Conservation (phyloP, 2,797 vertebrate species). For the Sebastiscus tertius region DNA sequence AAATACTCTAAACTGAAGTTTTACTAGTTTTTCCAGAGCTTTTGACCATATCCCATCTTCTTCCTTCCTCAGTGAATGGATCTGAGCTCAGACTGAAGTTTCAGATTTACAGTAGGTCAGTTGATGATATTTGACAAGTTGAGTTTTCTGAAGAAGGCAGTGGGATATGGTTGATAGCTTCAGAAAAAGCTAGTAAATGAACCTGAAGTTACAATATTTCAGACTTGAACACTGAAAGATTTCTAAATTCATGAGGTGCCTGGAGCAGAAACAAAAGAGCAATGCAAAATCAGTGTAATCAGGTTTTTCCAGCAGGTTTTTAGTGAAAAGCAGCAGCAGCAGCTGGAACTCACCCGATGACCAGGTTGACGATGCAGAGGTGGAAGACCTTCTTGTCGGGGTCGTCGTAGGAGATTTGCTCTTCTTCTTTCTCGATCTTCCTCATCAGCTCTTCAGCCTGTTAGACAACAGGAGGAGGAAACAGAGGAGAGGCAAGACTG, state of each 20-base stretch:
- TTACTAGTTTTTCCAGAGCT: too few relatives aligned
- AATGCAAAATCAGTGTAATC: background rate
- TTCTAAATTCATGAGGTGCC: background rate
- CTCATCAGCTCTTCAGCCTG: conserved; percentile 93
- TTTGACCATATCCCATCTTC: background rate
- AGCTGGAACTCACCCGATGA: conserved; percentile 88
- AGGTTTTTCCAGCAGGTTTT: background rate
- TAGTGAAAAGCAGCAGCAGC: too few relatives aligned
- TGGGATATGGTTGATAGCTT: background rate
- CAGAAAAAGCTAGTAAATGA: background rate
- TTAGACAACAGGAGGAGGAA: background rate
- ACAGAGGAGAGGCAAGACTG: background rate
- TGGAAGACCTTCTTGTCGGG: conserved; percentile 95
- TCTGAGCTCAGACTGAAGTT: background rate
- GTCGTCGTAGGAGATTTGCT: conserved; percentile 91
- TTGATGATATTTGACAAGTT: background rate
- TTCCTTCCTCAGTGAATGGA: background rate
- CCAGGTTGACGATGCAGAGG: conserved; percentile 96
- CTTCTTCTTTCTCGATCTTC: conserved; percentile 96
- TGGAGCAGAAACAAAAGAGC: background rate
- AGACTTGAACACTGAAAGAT: background rate
- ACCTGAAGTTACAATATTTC: background rate
- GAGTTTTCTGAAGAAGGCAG: background rate
- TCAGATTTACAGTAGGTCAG: background rate
- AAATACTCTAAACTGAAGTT: too few relatives aligned